Evolutionary conservation across 2,113 vertebrate species (phyloP).

Genomic region (Malaclemys terrapin): DNA sequence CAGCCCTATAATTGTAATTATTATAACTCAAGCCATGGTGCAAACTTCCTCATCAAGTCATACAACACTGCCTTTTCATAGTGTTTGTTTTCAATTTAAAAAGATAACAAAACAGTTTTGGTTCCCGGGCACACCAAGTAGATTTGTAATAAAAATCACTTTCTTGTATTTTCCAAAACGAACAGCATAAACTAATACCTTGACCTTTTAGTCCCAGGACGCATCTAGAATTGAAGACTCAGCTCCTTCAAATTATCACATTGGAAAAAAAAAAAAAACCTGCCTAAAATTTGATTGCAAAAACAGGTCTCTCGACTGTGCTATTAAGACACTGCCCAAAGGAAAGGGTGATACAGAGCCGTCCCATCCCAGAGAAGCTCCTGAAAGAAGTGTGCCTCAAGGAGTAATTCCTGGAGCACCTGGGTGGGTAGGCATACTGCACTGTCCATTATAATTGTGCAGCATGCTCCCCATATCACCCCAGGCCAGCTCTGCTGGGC

Average conservation of each 20-base stretch:
- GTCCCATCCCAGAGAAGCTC: neutral
- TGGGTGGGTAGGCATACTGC: neutral
- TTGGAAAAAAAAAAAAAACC: conserved; percentile 24
- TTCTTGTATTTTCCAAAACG: conserved; percentile 22
- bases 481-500: neutral
- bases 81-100: conserved; percentile 36
- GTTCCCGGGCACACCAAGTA: neutral
- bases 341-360: neutral
- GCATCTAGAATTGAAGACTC: conserved; percentile 59
- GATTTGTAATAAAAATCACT: neutral
- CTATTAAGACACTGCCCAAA: neutral
- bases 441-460: neutral
- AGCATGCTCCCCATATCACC: neutral
- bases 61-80: neutral
- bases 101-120: conserved; percentile 22
- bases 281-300: conserved; percentile 39
- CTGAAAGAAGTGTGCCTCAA: neutral
- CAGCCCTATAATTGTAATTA: conserved; percentile 62
- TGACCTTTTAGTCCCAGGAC: conserved; percentile 40
- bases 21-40: conserved; percentile 34
- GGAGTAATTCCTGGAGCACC: neutral
- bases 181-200: conserved; percentile 19
- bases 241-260: conserved; percentile 52
- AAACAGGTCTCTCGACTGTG: conserved; percentile 26
- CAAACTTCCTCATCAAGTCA: conserved; percentile 31